These are phyloP conservation scores for Macrocentrus cingulum DNA, from an alignment of 1,140 invertebrate species.

Conservation along the genomic window DNA sequence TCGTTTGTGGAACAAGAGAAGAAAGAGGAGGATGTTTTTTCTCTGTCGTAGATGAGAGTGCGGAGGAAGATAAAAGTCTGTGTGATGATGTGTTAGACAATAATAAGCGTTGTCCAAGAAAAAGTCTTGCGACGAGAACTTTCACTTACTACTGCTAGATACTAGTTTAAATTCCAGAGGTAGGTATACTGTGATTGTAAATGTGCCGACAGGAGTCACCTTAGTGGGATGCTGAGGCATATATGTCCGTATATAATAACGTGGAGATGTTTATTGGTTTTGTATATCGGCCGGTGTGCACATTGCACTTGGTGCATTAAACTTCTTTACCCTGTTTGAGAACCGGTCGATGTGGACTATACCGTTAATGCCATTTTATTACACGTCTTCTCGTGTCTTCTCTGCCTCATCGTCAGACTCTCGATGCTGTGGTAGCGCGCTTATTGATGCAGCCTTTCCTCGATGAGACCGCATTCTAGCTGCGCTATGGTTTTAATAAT, in stretches of 20 bases:
- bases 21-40: too few relatives aligned
- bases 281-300: neutral
- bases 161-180: neutral
- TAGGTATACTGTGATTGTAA: constrained; percentile 30
- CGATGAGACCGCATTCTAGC: too few relatives aligned
- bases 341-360: constrained; percentile 1
- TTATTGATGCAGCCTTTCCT: too few relatives aligned
- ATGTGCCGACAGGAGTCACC: constrained; percentile 36
- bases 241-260: constrained; percentile 34
- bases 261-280: constrained; percentile 44
- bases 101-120: too few relatives aligned
- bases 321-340: constrained; percentile 2
- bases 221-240: constrained; percentile 27
- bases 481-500: too few relatives aligned
- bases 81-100: neutral
- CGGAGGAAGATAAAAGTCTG: too few relatives aligned
- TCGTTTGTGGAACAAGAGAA: too few relatives aligned
- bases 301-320: constrained; percentile 33
- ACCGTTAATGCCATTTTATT: constrained; percentile 7
- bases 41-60: too few relatives aligned
- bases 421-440: too few relatives aligned
- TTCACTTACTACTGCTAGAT: neutral
- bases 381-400: neutral
- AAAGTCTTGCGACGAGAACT: neutral
- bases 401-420: too few relatives aligned